These are phyloP conservation scores for Erythrocercus mccallii DNA, from an alignment of 2,113 vertebrate genomes.

Conservation along the genomic window DNA sequence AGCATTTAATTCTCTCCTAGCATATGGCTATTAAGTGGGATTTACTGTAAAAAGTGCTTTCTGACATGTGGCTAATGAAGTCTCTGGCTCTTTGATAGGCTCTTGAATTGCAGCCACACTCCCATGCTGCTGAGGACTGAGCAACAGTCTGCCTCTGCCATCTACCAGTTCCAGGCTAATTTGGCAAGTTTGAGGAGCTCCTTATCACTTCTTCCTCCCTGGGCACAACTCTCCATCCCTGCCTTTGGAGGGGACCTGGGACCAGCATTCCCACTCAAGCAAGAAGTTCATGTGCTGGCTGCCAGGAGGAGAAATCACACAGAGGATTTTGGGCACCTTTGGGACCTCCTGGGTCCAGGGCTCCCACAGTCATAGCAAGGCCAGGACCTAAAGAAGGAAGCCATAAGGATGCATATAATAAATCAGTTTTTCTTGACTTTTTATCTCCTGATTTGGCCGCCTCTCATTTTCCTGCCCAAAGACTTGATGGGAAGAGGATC, in stretches of 20 bases:
- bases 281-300: background rate
- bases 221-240: background rate
- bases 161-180: background rate
- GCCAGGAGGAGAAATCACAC: background rate
- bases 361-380: background rate
- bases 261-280: fast-evolving
- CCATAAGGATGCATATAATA: background rate
- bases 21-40: conserved; percentile 19
- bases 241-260: fast-evolving
- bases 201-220: background rate
- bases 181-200: background rate
- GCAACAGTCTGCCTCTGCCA: background rate
- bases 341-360: background rate
- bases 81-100: background rate
- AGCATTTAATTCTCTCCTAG: conserved; percentile 39
- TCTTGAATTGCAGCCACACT: background rate
- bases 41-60: conserved; percentile 54
- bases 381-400: background rate
- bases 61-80: conserved; percentile 52
- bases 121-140: background rate
- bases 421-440: background rate
- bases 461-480: background rate
- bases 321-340: background rate
- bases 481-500: fast-evolving
- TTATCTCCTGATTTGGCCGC: background rate